A percentile compares a stretch with the other conserved stretches of the same genome.
Conservation (phyloP, 1,140 invertebrate species). For the Zaprionus inermis region DNA sequence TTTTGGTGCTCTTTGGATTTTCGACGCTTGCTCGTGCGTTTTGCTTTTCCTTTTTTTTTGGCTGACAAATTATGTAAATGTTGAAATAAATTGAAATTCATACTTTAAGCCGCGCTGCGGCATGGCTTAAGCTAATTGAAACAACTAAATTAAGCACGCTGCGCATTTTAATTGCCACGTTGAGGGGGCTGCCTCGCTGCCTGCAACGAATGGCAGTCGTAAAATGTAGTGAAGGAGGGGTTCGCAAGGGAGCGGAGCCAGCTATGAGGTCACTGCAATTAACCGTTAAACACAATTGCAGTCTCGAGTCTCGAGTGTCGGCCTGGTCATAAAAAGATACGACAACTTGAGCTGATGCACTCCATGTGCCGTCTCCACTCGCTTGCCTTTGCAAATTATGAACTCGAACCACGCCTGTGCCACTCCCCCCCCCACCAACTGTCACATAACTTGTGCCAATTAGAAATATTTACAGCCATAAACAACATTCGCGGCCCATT, state of each 20-base stretch:
- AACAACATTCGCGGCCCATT: slow-evolving; percentile 71
- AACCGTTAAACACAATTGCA: slow-evolving; percentile 43
- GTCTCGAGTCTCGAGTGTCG: slow-evolving; percentile 19
- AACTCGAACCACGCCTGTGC: not conserved
- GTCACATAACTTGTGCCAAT: slow-evolving; percentile 62
- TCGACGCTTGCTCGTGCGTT: slow-evolving; percentile 31
- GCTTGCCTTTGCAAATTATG: slow-evolving; percentile 21
- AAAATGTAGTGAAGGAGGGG: not conserved
- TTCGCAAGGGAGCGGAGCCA: not conserved
- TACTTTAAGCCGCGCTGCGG: slow-evolving; percentile 47
- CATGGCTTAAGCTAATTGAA: slow-evolving; percentile 72
- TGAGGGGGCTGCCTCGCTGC: not conserved
- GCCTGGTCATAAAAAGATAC: slow-evolving; percentile 46
- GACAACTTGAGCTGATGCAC: slow-evolving; percentile 35
- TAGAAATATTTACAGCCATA: slow-evolving; percentile 75
- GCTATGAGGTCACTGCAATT: slow-evolving; percentile 51
- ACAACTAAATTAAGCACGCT: slow-evolving; percentile 59
- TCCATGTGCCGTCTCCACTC: slow-evolving; percentile 7
- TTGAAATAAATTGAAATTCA: slow-evolving; percentile 59
- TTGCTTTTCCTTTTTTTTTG: slow-evolving; percentile 29
- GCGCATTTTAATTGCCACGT: slow-evolving; percentile 39
- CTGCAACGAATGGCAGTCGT: slow-evolving; percentile 43
- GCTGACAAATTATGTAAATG: slow-evolving; percentile 78
- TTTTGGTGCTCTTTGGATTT: slow-evolving; percentile 49
- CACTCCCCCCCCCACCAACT: slow-evolving; percentile 6